Percentiles rank a stretch among this genome's conserved stretches.
phyloP scores from a whole-genome alignment of 2,797 vertebrate species.

The Glyptemys insculpta region DNA sequence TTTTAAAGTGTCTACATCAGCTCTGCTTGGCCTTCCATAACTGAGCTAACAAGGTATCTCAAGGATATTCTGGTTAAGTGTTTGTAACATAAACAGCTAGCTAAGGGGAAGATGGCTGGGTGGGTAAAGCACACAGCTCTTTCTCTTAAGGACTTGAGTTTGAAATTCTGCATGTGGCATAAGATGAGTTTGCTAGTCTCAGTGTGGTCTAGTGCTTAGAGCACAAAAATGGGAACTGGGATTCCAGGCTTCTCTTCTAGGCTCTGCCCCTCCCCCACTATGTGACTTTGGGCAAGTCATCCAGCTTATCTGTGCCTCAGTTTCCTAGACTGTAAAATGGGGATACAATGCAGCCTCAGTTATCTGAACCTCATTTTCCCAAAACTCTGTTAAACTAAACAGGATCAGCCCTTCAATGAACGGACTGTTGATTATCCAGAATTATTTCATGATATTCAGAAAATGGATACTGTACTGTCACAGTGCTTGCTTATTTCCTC shows the following conservation, averaged over 20 bases:
- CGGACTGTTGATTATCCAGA: neutral
- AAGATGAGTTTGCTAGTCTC: neutral
- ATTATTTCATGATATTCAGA: neutral
- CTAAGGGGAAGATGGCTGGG: neutral
- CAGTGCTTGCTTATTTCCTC: neutral
- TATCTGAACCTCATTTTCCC: neutral
- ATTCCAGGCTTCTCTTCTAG: neutral
- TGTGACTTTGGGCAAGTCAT: neutral
- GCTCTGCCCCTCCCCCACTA: neutral
- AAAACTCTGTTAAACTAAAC: neutral
- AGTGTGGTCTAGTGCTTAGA: neutral
- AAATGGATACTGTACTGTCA: neutral
- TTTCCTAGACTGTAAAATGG: neutral
- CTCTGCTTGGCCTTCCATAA: conserved; percentile 16
- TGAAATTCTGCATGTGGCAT: neutral
- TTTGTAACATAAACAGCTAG: conserved; percentile 40
- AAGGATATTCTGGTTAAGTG: conserved; percentile 61
- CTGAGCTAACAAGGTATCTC: conserved; percentile 55
- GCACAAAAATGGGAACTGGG: neutral
- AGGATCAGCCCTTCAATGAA: neutral
- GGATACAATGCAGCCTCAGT: neutral
- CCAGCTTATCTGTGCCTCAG: neutral
- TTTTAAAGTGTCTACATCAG: neutral
- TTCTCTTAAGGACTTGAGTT: neutral
- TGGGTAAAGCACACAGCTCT: neutral